These are phyloP conservation scores for Cyrtonyx montezumae DNA, from an alignment of 2,113 vertebrate genomes.

Conservation along the genomic window DNA sequence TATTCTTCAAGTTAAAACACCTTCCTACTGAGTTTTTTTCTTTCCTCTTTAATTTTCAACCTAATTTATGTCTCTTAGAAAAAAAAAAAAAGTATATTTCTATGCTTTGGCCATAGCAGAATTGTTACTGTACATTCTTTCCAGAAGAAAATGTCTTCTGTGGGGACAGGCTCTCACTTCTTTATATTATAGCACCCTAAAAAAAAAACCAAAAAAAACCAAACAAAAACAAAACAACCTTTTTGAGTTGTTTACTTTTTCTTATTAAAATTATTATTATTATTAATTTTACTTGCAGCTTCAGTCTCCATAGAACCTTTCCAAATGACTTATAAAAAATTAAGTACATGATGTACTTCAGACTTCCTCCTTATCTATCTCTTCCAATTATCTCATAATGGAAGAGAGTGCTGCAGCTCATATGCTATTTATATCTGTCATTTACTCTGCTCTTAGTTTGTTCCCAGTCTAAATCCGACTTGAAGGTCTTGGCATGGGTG, in stretches of 20 bases:
- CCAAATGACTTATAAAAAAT: conserved; percentile 41
- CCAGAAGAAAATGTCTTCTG: background rate
- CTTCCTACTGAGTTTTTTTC: background rate
- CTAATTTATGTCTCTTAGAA: background rate
- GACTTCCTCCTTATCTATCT: conserved; percentile 54
- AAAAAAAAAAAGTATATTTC: background rate
- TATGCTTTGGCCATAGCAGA: background rate
- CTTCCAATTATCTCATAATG: conserved; percentile 65
- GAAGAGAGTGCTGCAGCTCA: conserved; percentile 49
- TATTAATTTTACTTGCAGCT: background rate
- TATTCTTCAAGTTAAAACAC: background rate
- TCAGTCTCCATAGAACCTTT: conserved; percentile 46
- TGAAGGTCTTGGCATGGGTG: conserved; percentile 2
- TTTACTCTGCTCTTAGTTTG: conserved; percentile 51
- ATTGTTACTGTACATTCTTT: background rate
- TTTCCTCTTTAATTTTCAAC: background rate
- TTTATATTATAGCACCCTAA: background rate
- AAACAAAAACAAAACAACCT: background rate
- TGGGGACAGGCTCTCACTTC: background rate
- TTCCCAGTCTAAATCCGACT: conserved; percentile 39
- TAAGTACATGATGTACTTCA: conserved; percentile 60
- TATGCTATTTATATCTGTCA: conserved; percentile 64
- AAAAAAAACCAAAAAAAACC: no score
- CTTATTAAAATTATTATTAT: conserved; percentile 4
- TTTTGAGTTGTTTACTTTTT: conserved; percentile 49